Conservation (phyloP, 2,797 vertebrate genomes). For the Aplochiton taeniatus region DNA sequence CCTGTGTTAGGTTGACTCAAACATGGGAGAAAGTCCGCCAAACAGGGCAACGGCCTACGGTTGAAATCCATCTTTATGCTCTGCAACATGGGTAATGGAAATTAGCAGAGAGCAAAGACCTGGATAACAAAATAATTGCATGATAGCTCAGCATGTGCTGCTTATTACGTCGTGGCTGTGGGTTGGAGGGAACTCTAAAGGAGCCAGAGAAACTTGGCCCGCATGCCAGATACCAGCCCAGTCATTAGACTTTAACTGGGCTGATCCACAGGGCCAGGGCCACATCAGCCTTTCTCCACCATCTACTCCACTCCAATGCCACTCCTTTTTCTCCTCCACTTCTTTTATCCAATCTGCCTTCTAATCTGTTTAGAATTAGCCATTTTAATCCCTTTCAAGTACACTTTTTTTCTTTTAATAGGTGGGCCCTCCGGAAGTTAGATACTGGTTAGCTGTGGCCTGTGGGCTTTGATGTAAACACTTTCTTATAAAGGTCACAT, state of each 20-base stretch:
- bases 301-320: constrained; percentile 56
- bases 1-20: neutral
- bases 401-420: constrained; percentile 46
- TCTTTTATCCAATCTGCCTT: constrained; percentile 30
- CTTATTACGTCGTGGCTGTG: constrained; percentile 65
- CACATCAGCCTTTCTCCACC: constrained; percentile 69
- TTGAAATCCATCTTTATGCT: constrained; percentile 25
- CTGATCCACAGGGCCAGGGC: constrained; percentile 64
- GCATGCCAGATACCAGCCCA: constrained; percentile 70
- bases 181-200: constrained; percentile 69
- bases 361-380: constrained; percentile 10
- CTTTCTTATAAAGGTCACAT: constrained; percentile 47
- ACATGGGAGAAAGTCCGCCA: neutral
- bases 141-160: constrained; percentile 68
- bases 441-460: constrained; percentile 51
- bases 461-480: constrained; percentile 60
- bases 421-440: constrained; percentile 52
- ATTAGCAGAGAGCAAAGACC: constrained; percentile 58
- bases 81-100: constrained; percentile 61
- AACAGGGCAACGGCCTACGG: constrained; percentile 1
- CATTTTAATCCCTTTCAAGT: constrained; percentile 58
- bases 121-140: constrained; percentile 71
- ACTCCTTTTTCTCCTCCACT: constrained; percentile 24
- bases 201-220: constrained; percentile 73
- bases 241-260: constrained; percentile 73